Evolutionary conservation across 2,113 vertebrate species (phyloP), one percentile per base, ranked within the genome.

Genomic region (Periophthalmodon schlosseri): DNA sequence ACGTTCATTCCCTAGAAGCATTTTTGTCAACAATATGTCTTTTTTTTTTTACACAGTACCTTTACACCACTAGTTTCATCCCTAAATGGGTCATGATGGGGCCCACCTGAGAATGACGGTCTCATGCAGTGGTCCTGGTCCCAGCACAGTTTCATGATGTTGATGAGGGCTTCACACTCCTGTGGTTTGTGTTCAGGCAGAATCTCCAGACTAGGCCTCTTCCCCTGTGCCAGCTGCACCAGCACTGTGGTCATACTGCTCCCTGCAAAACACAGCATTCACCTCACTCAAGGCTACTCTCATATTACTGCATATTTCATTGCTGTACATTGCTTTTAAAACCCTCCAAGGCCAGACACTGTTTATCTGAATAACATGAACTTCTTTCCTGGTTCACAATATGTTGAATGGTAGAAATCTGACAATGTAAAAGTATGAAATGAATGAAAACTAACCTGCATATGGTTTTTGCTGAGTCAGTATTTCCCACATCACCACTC

Each of bases 401-500:
- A n/a, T 65, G 12, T 39, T 11, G 14, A 16, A 61, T 28, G 56
- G 10, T 6, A 11, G 23, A 24, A 28, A 60, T 18, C 8, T 63
- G 52, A 39, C 63, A 36, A 73, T 69, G 36, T 10, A 28, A 74
- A 15, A 6, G 63, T 75, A 71, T 52, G 5, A 75, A 54, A 75
- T 69, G 0, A 68, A 76, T 57, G 1, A 7, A 67, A 44, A 74
- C 78, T 28, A 77, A 96, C 95, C 96, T 93, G 94, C 33, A 15
- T 94, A 94, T 0, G 94, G 93, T 68, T 95, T 96, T 89, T 94
- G 94, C 91, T 97, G 95, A 34, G 95, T 94, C 16, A 98, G 92
- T 20, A 96, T 93, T 91, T 96, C 96, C 96, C 96, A 97, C 67
- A 95, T 89, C 80, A 97, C 87, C 58, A 97, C 95, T n/a, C 91